Base-by-base conservation (phyloP, 2,113 vertebrate species). In the Egretta garzetta region DNA sequence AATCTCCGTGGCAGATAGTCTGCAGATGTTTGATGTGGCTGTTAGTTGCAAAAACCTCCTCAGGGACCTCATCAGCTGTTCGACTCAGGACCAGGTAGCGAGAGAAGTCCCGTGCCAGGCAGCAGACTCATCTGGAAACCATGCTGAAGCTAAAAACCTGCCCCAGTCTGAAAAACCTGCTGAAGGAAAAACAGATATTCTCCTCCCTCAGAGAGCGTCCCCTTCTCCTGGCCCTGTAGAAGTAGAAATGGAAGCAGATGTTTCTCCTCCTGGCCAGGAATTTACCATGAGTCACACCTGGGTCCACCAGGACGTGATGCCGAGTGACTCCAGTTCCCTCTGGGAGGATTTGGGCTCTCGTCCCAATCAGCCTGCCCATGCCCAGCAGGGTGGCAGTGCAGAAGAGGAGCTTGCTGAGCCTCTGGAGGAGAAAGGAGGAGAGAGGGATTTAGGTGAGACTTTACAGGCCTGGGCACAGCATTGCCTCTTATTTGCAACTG, bases 11-110 rank as follows among this genome's bases (percentile, higher is more conserved):
- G 99, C 99, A 5, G 99, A 99, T 96, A 99, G 98, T 96, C 98
- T 99, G 64, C 99, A 99, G 97, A 99, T 99, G 99, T 99, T 99
- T n/a, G 99, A 99, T 18, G 98, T 99, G 89, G 99, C 99, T 5
- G 98, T 99, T 7, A 98, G 99, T 19, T 99, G 99, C 92, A 99
- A 99, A 95, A 99, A 98, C 33, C 98, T 99, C 72, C 98, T 99
- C 59, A 98, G 98, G 52, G 98, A 96, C 53, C 98, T 99, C 2
- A 97, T 99, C 83, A 97, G 55, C 90, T 98, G 96, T 81, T 98
- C 97, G 2, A 19, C 95, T 52, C 91, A 84, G 92, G 96, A 94
- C 17, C 94, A 93, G 50, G 84, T 91, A 80, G 83, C 71, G 63
- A 91, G 67, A 59, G 90, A 97, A n/a, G 41, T 63, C 80, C 92